Base-by-base conservation (phyloP, 2,113 vertebrate species). In the Hydrolagus affinis region DNA sequence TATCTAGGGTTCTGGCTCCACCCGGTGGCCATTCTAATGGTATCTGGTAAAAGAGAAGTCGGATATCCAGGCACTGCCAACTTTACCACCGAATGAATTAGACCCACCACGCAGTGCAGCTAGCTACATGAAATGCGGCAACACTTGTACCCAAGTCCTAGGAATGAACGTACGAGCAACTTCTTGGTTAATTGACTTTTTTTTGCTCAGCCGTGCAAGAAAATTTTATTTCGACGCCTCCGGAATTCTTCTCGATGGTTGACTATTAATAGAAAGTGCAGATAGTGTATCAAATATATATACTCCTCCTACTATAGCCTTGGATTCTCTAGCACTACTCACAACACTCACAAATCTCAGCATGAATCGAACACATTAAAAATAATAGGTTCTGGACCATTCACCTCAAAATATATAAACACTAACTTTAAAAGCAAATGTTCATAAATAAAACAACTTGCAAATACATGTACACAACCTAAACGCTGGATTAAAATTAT, bases 11-110 rank as follows among this genome's bases (percentile, higher is more conserved):
- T 91, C 94, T 98, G 66, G 96, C 97, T 85, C 97, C 97, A 85
- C 97, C 97, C 11, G 96, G 97, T 87, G 97, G 96, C 85, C 91
- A 96, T 90, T 97, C 96, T 86, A 98, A 96, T 57, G 96, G 96
- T 88, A 97, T 97, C 90, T 97, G 96, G 96, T 97, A 97, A 94
- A 91, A 83, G n/a, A 59, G 15, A 25, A 62, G 59, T 59, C 10
- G 73, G 32, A 44, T 56, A 11, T 75, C 32, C 11, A 15, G 17
- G 17, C 66, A 9, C 15, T 83, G 60, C 25, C 78, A 83, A 83
- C 17, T 83, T 15, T 21, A 68, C 28, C 60, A 32, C 11, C 78
- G 21, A 68, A 25, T 83, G 78, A 66, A 83, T 56, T 83, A 83
- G 25, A 66, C 78, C 62, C 78, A 66, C 6, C 15, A 30, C 23